These are phyloP conservation scores for Sternotherus odoratus DNA, from an alignment of 2,797 vertebrate genomes.

Conservation along the genomic window DNA sequence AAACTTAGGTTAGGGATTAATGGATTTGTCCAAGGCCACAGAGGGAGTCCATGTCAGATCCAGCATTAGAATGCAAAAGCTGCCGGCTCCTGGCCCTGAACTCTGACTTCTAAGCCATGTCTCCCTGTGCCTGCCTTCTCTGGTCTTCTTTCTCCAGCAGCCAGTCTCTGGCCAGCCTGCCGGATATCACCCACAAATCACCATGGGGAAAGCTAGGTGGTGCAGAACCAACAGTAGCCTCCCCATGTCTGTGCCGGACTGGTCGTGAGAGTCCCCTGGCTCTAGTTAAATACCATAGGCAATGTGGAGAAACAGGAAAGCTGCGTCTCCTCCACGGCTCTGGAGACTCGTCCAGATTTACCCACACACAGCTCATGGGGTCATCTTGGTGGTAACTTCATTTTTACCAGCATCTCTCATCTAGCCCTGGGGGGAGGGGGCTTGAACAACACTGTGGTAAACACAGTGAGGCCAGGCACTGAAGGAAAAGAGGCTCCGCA, in stretches of 20 bases:
- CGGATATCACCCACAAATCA: neutral
- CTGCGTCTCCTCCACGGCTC: too few relatives aligned
- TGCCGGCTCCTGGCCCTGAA: too few relatives aligned
- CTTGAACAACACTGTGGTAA: neutral
- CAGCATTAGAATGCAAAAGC: neutral
- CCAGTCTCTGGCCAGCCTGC: neutral
- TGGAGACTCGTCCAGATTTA: too few relatives aligned
- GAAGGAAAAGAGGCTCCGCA: too few relatives aligned
- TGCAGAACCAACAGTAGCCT: neutral
- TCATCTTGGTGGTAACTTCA: too few relatives aligned
- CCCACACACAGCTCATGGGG: too few relatives aligned
- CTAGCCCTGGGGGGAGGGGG: neutral
- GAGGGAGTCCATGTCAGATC: neutral
- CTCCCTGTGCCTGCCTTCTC: neutral
- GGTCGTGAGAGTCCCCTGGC: neutral
- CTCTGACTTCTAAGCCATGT: too few relatives aligned
- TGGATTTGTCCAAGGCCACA: neutral
- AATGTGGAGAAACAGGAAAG: neutral
- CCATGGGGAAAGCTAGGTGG: neutral
- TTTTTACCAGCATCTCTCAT: neutral
- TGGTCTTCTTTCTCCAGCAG: neutral
- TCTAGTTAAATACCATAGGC: neutral
- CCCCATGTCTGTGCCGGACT: neutral
- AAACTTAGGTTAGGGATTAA: accelerated
- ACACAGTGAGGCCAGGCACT: neutral